Conservation (phyloP, 1,140 invertebrate species). For the Nasonia longicornis region DNA sequence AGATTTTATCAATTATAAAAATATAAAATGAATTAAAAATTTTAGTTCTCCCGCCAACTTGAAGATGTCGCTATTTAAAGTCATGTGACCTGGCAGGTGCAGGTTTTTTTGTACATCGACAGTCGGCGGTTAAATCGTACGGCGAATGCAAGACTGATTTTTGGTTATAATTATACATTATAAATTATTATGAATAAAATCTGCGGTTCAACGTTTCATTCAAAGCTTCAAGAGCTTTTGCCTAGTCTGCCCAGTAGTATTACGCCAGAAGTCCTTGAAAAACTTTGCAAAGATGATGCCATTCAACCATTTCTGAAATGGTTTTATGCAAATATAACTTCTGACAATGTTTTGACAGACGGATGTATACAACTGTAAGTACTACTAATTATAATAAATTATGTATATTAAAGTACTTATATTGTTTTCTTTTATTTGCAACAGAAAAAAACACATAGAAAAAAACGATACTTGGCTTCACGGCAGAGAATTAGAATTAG, state of each 20-base stretch:
- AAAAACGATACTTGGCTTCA: slow-evolving; percentile 54
- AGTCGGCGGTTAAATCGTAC: slow-evolving; percentile 6
- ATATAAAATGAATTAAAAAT: background rate
- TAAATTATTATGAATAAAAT: slow-evolving; percentile 39
- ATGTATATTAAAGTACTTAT: background rate
- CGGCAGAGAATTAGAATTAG: slow-evolving; percentile 56
- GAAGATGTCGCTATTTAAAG: background rate
- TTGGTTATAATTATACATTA: slow-evolving; percentile 3
- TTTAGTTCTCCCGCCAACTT: slow-evolving; percentile 1
- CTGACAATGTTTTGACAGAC: slow-evolving; percentile 57
- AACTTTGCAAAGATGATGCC: slow-evolving; percentile 51
- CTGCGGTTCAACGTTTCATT: slow-evolving; percentile 45
- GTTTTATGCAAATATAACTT: slow-evolving; percentile 59
- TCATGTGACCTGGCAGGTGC: background rate
- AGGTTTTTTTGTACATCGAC: background rate
- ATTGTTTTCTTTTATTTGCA: slow-evolving; percentile 24
- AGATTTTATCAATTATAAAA: background rate
- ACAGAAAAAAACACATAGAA: slow-evolving; percentile 56
- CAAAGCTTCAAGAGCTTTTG: slow-evolving; percentile 56
- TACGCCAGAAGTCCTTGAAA: slow-evolving; percentile 50
- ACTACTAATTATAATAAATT: background rate
- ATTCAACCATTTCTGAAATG: slow-evolving; percentile 62
- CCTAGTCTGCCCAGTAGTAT: slow-evolving; percentile 52
- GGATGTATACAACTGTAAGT: slow-evolving; percentile 60
- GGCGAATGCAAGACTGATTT: slow-evolving; percentile 8